These are phyloP conservation scores for Rhabdornis inornatus DNA, from an alignment of 2,113 vertebrate species.

Conservation along the genomic window DNA sequence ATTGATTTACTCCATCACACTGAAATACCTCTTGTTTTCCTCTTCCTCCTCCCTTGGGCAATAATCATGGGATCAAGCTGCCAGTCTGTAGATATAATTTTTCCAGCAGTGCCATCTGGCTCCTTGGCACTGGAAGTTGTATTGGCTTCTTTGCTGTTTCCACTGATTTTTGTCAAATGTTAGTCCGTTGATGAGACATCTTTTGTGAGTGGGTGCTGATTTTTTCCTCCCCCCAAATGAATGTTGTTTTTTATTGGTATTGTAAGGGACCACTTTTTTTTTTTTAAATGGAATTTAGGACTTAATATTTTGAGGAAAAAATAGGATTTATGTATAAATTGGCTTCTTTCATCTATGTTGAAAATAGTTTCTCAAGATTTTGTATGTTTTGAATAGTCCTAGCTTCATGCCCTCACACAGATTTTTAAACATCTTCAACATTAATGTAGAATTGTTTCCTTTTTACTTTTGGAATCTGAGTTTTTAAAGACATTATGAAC, in stretches of 20 bases:
- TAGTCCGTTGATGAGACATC: slow-evolving; percentile 49
- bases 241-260: slow-evolving; percentile 50
- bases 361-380: background rate
- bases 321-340: background rate
- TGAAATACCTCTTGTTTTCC: slow-evolving; percentile 74
- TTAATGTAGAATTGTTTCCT: background rate
- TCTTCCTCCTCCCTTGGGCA: slow-evolving; percentile 78
- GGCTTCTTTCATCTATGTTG: background rate
- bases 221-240: background rate
- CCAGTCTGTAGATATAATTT: slow-evolving; percentile 80
- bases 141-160: slow-evolving; percentile 70
- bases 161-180: slow-evolving; percentile 73
- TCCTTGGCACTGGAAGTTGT: slow-evolving; percentile 76
- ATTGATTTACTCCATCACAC: slow-evolving; percentile 76
- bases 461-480: background rate
- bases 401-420: background rate
- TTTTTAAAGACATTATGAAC: background rate
- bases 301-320: background rate
- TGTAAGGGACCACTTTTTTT: background rate
- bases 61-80: slow-evolving; percentile 77
- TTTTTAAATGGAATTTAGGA: background rate
- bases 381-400: background rate
- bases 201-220: slow-evolving; percentile 45
- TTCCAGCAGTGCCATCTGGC: slow-evolving; percentile 81
- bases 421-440: background rate